Evolutionary conservation across 1,140 invertebrate species (phyloP).

Genomic region (Brachionus calyciflorus): DNA sequence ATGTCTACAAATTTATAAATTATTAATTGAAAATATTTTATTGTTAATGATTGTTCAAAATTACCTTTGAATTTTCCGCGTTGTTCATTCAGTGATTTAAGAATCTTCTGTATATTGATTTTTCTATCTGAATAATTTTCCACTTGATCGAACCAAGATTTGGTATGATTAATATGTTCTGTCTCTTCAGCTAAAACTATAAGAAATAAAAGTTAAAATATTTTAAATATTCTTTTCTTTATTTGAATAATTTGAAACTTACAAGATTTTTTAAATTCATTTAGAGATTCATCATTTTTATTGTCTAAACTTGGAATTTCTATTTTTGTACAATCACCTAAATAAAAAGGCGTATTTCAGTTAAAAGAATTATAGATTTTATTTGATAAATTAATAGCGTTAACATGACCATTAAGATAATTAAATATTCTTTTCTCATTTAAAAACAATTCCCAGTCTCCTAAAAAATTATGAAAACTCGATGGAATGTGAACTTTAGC

Average conservation of each 20-base stretch:
- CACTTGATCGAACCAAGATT: not conserved
- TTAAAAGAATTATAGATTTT: too few relatives aligned
- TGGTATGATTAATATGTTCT: not conserved
- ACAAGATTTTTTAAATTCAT: not conserved
- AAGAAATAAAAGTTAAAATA: not conserved
- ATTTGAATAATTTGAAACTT: not conserved
- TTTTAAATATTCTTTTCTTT: not conserved
- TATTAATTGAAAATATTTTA: too few relatives aligned
- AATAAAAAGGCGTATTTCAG: not conserved
- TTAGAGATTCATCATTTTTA: not conserved
- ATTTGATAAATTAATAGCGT: too few relatives aligned
- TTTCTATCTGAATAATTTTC: not conserved
- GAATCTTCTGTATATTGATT: not conserved
- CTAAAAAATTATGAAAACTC: too few relatives aligned
- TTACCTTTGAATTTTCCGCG: conserved; percentile 11
- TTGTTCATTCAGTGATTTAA: not conserved
- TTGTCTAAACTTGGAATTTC: not conserved
- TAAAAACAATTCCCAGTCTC: too few relatives aligned
- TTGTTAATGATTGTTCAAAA: too few relatives aligned
- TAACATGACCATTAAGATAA: too few relatives aligned
- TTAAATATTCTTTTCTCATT: too few relatives aligned
- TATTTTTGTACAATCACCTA: not conserved
- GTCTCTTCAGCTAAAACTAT: not conserved
- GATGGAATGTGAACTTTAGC: too few relatives aligned
- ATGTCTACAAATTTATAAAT: conserved; percentile 4